Conservation (phyloP, 2,888 invertebrate species). For the Agrochola macilenta region DNA sequence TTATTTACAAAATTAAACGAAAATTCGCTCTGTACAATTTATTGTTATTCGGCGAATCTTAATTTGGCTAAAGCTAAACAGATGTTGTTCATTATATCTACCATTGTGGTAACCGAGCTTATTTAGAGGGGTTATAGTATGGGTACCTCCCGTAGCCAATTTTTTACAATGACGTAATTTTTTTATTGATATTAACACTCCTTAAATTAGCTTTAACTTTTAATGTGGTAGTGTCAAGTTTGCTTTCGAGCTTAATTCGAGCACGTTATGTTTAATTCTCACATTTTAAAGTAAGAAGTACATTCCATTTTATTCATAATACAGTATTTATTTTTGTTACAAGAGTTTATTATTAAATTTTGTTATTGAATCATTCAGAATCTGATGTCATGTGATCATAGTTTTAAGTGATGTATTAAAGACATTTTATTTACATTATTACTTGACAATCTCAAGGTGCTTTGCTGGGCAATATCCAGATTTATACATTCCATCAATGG, state of each 20-base stretch:
- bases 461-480: conserved; percentile 63
- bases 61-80: neutral
- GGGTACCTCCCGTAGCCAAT: conserved; percentile 6
- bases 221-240: neutral
- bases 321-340: conserved; percentile 57
- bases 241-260: conserved; percentile 31
- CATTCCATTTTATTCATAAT: conserved; percentile 61
- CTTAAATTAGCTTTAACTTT: conserved; percentile 13
- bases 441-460: conserved; percentile 67
- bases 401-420: conserved; percentile 56
- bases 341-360: conserved; percentile 62
- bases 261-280: conserved; percentile 42
- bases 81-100: neutral
- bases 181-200: conserved; percentile 31
- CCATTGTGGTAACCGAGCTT: neutral
- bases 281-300: conserved; percentile 30
- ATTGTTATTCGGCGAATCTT: conserved; percentile 22
- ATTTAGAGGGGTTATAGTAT: neutral
- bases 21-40: conserved; percentile 1
- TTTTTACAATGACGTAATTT: conserved; percentile 32
- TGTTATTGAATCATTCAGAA: conserved; percentile 59
- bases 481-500: conserved; percentile 60
- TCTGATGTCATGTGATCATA: conserved; percentile 69
- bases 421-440: conserved; percentile 58
- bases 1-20: neutral